A percentile compares a stretch with the other conserved stretches of the same genome.
These are phyloP conservation scores for Latrodectus elegans DNA, from an alignment of 2,888 invertebrate genomes.

Conservation along the genomic window DNA sequence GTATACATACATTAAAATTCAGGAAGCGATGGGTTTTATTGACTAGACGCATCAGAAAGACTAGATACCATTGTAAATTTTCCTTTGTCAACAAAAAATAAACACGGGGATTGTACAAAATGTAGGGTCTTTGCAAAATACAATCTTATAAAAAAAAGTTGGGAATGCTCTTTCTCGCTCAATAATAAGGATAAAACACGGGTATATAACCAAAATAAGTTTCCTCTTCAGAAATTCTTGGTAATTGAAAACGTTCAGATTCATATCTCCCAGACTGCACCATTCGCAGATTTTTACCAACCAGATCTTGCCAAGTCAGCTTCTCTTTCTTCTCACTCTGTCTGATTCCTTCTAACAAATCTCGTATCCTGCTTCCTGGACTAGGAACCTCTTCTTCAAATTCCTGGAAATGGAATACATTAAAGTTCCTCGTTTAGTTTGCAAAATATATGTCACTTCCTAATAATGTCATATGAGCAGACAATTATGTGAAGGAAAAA, in stretches of 20 bases:
- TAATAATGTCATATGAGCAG: too few species aligned
- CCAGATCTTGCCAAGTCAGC: constrained; percentile 32
- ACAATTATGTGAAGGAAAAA: too few species aligned
- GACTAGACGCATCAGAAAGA: too few species aligned
- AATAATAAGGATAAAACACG: constrained; percentile 25
- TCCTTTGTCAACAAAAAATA: too few species aligned
- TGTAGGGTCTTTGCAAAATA: not conserved
- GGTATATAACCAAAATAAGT: constrained; percentile 14
- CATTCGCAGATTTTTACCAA: constrained; percentile 37
- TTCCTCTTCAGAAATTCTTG: not conserved
- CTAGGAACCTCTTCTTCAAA: constrained; percentile 44
- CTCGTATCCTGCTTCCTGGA: constrained; percentile 16
- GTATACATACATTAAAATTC: too few species aligned
- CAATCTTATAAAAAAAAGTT: not conserved
- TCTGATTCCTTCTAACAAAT: constrained; percentile 41
- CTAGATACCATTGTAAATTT: too few species aligned
- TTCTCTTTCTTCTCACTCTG: not conserved
- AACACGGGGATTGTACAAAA: not conserved
- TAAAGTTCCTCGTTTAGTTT: not conserved
- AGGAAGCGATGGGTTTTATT: too few species aligned
- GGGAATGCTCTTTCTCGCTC: not conserved
- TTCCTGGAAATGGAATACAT: constrained; percentile 28
- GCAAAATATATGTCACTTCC: too few species aligned
- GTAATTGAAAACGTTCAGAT: not conserved
- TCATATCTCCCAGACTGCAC: too few species aligned